These are phyloP conservation scores for Syritta pipiens DNA, from an alignment of 2,888 invertebrate species.

Conservation along the genomic window DNA sequence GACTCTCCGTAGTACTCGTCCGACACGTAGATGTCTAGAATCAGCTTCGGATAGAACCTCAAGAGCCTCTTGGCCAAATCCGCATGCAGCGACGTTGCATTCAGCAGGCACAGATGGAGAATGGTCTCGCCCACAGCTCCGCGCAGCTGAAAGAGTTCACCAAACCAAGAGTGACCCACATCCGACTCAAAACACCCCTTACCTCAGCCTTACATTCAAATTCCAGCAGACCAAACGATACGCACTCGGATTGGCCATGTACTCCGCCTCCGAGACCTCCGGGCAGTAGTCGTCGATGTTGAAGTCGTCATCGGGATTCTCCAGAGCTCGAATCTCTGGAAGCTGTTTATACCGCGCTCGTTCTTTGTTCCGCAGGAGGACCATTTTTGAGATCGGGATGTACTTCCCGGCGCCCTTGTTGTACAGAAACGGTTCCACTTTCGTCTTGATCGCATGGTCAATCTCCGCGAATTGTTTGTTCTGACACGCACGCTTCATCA, in stretches of 20 bases:
- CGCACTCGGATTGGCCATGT: constrained; percentile 83
- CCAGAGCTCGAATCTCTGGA: constrained; percentile 87
- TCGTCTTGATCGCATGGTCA: constrained; percentile 94
- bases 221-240: constrained; percentile 96
- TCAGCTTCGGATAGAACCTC: constrained; percentile 95
- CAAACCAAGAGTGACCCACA: too few relatives aligned
- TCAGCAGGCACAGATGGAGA: constrained; percentile 94
- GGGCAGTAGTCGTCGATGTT: constrained; percentile 89
- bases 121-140: constrained; percentile 98
- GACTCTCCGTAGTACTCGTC: constrained; percentile 99
- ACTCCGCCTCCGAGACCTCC: constrained; percentile 83
- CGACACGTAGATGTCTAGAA: constrained; percentile 96
- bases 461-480: constrained; percentile 94
- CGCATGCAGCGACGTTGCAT: constrained; percentile 93
- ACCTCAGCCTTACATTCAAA: constrained; percentile 81
- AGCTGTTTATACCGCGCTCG: constrained; percentile 89
- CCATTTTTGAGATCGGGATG: constrained; percentile 93
- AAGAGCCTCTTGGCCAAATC: constrained; percentile 95
- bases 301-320: constrained; percentile 91
- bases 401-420: constrained; percentile 95
- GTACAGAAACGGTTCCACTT: constrained; percentile 95
- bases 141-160: constrained; percentile 86
- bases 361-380: constrained; percentile 92
- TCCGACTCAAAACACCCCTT: not conserved
- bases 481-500: constrained; percentile 94